phyloP scores from a whole-genome alignment of 1,140 invertebrate species.

The Myzus persicae region DNA sequence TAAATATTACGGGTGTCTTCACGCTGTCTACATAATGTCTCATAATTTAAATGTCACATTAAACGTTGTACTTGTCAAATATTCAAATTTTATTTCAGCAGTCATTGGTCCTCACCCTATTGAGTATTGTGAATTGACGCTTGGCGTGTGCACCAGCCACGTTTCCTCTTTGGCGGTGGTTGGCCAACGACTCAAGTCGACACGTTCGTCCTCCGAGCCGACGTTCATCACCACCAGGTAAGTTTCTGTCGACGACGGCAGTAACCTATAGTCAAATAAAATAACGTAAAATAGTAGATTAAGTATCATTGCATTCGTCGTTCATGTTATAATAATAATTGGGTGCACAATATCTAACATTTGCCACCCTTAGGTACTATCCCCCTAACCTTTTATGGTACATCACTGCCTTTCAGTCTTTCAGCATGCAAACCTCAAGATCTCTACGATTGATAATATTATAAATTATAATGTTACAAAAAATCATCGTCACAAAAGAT shows the following conservation, averaged over 20 bases:
- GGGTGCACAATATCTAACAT: background rate
- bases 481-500: too few relatives aligned
- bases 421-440: too few relatives aligned
- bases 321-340: background rate
- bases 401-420: too few relatives aligned
- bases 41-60: too few relatives aligned
- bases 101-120: background rate
- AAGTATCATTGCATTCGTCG: background rate
- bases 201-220: background rate
- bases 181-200: background rate
- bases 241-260: background rate
- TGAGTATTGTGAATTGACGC: background rate
- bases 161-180: background rate
- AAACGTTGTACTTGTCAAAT: background rate
- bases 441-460: too few relatives aligned
- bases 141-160: conserved; percentile 7
- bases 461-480: too few relatives aligned
- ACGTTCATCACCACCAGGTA: conserved; percentile 37
- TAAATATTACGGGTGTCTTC: background rate
- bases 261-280: background rate
- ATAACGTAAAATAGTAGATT: background rate
- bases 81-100: background rate
- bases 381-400: too few relatives aligned
- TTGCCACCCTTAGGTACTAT: too few relatives aligned
- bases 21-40: too few relatives aligned